Base-by-base conservation (phyloP, 2,797 vertebrate species). In the Catostomus latipinnis region DNA sequence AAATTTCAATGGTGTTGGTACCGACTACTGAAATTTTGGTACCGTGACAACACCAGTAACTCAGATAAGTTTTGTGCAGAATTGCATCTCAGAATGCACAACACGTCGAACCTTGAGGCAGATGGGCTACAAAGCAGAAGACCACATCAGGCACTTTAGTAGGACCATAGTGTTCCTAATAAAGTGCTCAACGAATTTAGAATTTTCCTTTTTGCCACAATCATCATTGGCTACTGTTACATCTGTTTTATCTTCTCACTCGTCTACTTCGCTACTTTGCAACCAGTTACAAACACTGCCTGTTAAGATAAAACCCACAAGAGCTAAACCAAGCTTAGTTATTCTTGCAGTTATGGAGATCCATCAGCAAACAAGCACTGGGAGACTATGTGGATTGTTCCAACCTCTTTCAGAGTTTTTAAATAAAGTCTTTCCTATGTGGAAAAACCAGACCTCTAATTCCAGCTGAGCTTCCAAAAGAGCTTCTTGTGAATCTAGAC, bases 401-500 rank as follows among this genome's bases (percentile, higher is more conserved):
- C 16, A 75, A 7, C 50, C 50, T 1, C 53, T 75, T 65, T 75
- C 10, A 75, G 43, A 18, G 48, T 69, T 76, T 58, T 57, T 8
- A 52, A 52, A 60, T 52, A 54, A 61, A 62, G 66, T 61, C 10
- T 45, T 45, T 8, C 56, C 50, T 71, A 57, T 22, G 22, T 46
- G 68, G 58, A 54, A 65, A 78, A 62, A 65, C 3, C 50, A 63
- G 34, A 1, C 48, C 46, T 7, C 43, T 67, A 6, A 62, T 71
- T 70, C 22, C 52, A 67, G 43, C 62, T 76, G 16, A 58, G 53
- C 63, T 65, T 65, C 62, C 45, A 8, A 50, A 22, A 18, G 11
- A 48, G 16, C 50, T 62, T 65, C 49, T 71, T 63, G 8, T 56
- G 58, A 78, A 78, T 62, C 10, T 16, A 52, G 22, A 61, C 48